These are phyloP conservation scores for Sthenelais limicola DNA, from an alignment of 2,888 invertebrate genomes.

Conservation along the genomic window DNA sequence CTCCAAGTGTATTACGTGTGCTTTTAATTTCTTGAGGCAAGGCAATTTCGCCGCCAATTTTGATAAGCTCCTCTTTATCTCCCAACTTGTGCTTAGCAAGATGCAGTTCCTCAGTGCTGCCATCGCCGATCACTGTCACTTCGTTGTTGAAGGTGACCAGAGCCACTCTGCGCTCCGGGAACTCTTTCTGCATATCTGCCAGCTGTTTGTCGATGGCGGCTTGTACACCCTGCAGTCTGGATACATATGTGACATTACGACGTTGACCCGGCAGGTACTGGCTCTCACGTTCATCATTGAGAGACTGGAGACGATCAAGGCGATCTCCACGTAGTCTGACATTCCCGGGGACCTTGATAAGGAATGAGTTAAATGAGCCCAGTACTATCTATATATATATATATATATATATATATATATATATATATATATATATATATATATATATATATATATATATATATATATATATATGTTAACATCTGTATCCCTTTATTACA, in stretches of 20 bases:
- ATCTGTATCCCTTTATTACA: no score
- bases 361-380: no score
- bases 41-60: conserved; percentile 55
- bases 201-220: conserved; percentile 70
- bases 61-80: conserved; percentile 57
- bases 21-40: conserved; percentile 42
- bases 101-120: conserved; percentile 55
- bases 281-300: conserved; percentile 57
- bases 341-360: conserved; percentile 63
- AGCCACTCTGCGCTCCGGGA: conserved; percentile 66
- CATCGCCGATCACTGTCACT: conserved; percentile 62
- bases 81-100: conserved; percentile 64
- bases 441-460: no score
- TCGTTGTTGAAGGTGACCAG: conserved; percentile 68
- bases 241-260: conserved; percentile 65
- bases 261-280: conserved; percentile 63
- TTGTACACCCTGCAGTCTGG: conserved; percentile 68
- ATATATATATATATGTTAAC: no score
- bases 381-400: no score
- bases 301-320: conserved; percentile 55
- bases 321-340: conserved; percentile 60
- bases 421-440: no score
- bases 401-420: no score
- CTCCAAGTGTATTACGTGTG: conserved; percentile 40
- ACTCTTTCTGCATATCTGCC: conserved; percentile 61